Evolutionary conservation across 2,888 invertebrate genomes (phyloP).

Genomic region (Acronicta alni): DNA sequence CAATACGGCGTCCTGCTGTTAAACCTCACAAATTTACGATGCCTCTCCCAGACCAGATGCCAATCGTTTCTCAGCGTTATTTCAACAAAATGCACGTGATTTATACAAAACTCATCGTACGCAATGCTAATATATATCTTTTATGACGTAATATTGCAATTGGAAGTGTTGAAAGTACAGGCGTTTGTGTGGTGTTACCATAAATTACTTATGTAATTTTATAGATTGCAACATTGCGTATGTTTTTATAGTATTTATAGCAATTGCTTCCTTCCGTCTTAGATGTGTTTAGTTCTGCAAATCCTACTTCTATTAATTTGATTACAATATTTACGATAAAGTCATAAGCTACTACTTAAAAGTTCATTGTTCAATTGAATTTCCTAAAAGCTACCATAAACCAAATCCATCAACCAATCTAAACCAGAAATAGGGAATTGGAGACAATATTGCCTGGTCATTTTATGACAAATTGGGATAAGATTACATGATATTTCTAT

Average conservation of each 20-base stretch:
- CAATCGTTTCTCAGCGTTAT: conserved; percentile 84
- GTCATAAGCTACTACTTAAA: no score
- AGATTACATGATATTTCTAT: not conserved
- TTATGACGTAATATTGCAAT: conserved; percentile 49
- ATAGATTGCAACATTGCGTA: conserved; percentile 12
- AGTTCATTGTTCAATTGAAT: no score
- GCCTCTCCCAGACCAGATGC: conserved; percentile 83
- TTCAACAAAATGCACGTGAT: conserved; percentile 87
- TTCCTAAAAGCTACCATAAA: no score
- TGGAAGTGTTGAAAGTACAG: conserved; percentile 44
- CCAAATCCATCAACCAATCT: no score
- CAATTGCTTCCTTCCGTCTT: not conserved
- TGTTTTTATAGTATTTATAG: not conserved
- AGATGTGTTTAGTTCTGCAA: no score
- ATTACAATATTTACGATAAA: no score
- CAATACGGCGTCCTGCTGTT: conserved; percentile 84
- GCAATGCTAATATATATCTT: conserved; percentile 58
- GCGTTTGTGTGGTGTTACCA: conserved; percentile 31
- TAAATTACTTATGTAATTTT: conserved; percentile 29
- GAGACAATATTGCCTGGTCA: no score
- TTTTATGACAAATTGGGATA: no score
- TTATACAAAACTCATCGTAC: conserved; percentile 70
- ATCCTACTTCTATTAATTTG: no score
- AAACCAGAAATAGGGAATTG: no score
- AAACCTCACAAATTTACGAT: conserved; percentile 87